Percentiles rank a stretch among this genome's conserved stretches.
Evolutionary conservation across 2,888 invertebrate genomes (phyloP).

Genomic region (Acrocyrtus sp.): DNA sequence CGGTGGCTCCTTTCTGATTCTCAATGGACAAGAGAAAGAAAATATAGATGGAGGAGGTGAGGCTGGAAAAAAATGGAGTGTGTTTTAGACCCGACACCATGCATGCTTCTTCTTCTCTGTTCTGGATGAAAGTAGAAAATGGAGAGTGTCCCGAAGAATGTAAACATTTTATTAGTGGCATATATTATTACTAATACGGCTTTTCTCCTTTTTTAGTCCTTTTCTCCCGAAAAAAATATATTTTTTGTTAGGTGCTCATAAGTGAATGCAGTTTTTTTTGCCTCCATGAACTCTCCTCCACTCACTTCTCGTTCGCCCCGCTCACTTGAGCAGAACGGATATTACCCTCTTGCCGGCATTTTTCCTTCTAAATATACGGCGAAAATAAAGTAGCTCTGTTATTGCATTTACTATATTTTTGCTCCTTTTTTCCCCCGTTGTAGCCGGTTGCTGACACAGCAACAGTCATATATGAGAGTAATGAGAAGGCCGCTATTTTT

Average conservation of each 20-base stretch:
- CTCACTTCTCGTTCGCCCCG: no score
- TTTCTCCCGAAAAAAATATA: not conserved
- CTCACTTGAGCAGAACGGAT: conserved; percentile 23
- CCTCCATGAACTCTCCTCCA: no score
- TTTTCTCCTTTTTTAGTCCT: not conserved
- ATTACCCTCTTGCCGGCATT: conserved; percentile 32
- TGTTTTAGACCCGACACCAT: no score
- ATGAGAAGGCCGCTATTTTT: no score
- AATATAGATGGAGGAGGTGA: conserved; percentile 11
- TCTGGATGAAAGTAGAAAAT: no score
- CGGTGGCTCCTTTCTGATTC: conserved; percentile 24
- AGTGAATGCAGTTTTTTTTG: conserved; percentile 14
- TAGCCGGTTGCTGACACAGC: conserved; percentile 42
- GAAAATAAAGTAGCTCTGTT: not conserved
- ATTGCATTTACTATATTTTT: not conserved
- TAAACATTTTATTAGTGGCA: conserved; percentile 39
- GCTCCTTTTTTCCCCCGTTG: no score
- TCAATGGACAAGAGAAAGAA: conserved; percentile 36
- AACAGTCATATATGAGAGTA: conserved; percentile 3
- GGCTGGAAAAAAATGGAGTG: no score
- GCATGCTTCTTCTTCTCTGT: conserved; percentile 21
- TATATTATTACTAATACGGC: conserved; percentile 13
- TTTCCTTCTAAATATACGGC: conserved; percentile 4
- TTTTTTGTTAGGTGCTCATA: no score
- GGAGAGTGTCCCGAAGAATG: conserved; percentile 30